Base-by-base conservation (phyloP, 2,888 invertebrate species). In the Pemphredon lugubris region DNA sequence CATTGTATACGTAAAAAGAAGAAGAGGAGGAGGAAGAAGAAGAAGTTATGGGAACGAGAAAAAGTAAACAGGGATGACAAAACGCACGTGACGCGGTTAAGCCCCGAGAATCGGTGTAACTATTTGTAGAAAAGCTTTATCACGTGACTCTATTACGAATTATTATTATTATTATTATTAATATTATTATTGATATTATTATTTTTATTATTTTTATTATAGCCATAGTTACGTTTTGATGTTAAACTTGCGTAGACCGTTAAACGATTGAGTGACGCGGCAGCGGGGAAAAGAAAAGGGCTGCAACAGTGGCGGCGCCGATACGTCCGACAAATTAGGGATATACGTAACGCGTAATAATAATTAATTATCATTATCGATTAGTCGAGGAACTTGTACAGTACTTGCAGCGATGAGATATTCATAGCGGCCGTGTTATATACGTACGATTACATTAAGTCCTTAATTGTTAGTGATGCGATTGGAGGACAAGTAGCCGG, bases 111-210 rank as follows among this genome's bases (percentile, higher is more conserved):
- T 75, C 81, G 84, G 82, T 86, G 81, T 83, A 87, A 83, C 83
- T 86, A 86, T 84, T 84, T 87, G 85, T 88, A 87, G 84, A 86
- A 75, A 63, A 88, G 87, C 85, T 84, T 87, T 88, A 84, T 80
- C 83, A 81, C 81, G 83, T 80, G 60, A 71, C 51, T 61, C 67
- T 75, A 79, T 80, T 77, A 78, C 77, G 75, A 82, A 75, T 75
- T 66, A 83, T 84, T 81, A 84, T 81, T 83, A 70, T 60, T 51
- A 71, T 59, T 34, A 55, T 67, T 40, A 72, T 68, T 55, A 48
- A n/a, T 47, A 48, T 57, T 53, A 57, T 63, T 48, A 44, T 66
- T 53, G 32, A 51, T 42, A 57, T 53, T 42, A 71, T 71, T 58
- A 73, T 65, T 18, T 65, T 58, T 21, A 66, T 72, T 21, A 71